Conservation (phyloP, 2,113 vertebrate species). For the Actenoides hombroni region DNA sequence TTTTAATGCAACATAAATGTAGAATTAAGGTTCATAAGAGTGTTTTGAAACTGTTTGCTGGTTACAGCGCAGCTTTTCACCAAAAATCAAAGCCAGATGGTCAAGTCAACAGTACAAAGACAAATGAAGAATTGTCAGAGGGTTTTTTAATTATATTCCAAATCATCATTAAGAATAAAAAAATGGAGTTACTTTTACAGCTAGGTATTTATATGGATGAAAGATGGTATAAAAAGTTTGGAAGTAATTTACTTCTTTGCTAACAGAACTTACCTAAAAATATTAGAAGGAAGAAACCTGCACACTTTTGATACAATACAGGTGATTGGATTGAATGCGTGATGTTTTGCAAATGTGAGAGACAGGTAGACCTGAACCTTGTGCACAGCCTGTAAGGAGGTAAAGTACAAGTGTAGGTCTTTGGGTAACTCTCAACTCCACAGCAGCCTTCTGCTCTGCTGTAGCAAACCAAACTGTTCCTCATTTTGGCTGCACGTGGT, state of each 20-base stretch:
- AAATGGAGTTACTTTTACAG: neutral
- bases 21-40: neutral
- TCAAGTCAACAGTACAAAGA: neutral
- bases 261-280: neutral
- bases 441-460: neutral
- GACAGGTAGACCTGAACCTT: neutral
- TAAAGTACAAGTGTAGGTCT: neutral
- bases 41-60: neutral
- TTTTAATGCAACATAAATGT: neutral
- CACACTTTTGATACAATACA: neutral
- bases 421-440: neutral
- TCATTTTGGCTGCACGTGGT: no score
- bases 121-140: neutral
- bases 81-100: neutral
- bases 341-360: neutral
- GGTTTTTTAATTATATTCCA: neutral
- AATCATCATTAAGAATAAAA: neutral
- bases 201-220: neutral
- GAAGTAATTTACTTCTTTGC: neutral
- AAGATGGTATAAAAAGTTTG: neutral
- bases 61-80: neutral
- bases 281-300: neutral
- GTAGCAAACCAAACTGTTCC: neutral
- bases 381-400: neutral
- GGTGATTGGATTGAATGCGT: accelerated